Conservation (phyloP, 1,140 invertebrate genomes). For the Trinorchestia longiramus region DNA sequence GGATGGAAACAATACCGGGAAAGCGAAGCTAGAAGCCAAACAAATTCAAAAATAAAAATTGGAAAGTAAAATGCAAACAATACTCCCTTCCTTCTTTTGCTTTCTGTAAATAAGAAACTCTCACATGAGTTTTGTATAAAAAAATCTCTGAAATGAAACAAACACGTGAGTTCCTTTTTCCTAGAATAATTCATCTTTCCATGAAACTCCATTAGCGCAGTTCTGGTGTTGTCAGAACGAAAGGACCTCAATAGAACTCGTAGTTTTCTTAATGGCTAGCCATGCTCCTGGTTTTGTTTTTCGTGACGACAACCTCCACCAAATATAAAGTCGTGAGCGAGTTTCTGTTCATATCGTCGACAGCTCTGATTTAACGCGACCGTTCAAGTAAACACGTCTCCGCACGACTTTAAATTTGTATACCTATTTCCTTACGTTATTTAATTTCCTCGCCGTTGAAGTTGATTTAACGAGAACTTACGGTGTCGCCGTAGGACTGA, state of each 20-base stretch:
- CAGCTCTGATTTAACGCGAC: neutral
- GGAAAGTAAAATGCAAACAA: neutral
- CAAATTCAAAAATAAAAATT: neutral
- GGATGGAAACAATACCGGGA: neutral
- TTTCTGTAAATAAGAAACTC: neutral
- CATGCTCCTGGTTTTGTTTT: slow-evolving; percentile 40
- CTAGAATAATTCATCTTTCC: slow-evolving; percentile 34
- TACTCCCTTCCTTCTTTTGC: neutral
- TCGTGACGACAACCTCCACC: neutral
- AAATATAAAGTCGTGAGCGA: neutral
- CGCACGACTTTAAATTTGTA: neutral
- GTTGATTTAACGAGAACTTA: neutral
- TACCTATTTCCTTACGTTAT: neutral
- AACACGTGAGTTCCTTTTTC: neutral
- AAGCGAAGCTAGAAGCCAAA: neutral
- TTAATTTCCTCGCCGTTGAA: neutral
- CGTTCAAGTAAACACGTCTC: neutral
- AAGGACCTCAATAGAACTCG: slow-evolving; percentile 28
- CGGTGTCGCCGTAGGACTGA: neutral
- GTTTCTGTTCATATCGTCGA: neutral
- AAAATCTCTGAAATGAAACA: neutral
- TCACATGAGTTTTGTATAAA: neutral
- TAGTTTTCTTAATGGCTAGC: slow-evolving; percentile 36
- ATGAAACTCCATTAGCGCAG: slow-evolving; percentile 30
- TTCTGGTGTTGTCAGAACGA: slow-evolving; percentile 36